Base-by-base conservation (phyloP, 2,113 vertebrate genomes). In the Ctenodactylus gundi region DNA sequence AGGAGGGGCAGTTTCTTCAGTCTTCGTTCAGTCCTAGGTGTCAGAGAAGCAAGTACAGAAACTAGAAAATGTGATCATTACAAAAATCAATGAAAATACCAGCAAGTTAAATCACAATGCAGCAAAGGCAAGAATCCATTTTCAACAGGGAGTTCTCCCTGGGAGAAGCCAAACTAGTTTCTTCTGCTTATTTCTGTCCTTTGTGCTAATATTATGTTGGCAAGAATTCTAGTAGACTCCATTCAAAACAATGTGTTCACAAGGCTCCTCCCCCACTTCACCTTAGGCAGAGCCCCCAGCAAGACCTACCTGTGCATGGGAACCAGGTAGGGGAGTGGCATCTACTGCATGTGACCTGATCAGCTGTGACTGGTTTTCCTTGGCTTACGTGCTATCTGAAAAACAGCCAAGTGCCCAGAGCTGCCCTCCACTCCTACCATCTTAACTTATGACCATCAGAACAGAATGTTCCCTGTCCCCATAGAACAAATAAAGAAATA, bases 381-480 rank as follows among this genome's bases (percentile, higher is more conserved):
- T 94, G 97, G 85, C 92, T 96, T 96, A 75, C 49, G 92, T 64
- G 62, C 96, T 97, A 58, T n/a, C 94, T 64, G 85, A 90, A 92
- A 94, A 94, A 75, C 94, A 88, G 77, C 92, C 95, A 85, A 93
- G 85, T 57, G 85, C 75, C 80, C 93, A 97, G 90, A 93, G 96
- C 97, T 85, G 94, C 96, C 84, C 88, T 87, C 73, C 80, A 93
- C 94, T 88, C 97, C 96, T 86, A 96, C 96, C 85, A 85, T 85
- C 97, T 87, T 12, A 34, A 83, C 11, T 73, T 67, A 73, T 23
- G 94, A 39, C 96, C 84, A 80, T 84, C 83, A 58, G 98, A 97
- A 98, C 97, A 98, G 86, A 80, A 88, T 96, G 98, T 98, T 98
- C 97, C 97, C 95, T 97, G 96, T 97, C 88, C 94, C 97, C 90